Evolutionary conservation across 1,140 invertebrate species (phyloP), one percentile per base, ranked within the genome.

Genomic region (Pseudomyrmex gracilis): DNA sequence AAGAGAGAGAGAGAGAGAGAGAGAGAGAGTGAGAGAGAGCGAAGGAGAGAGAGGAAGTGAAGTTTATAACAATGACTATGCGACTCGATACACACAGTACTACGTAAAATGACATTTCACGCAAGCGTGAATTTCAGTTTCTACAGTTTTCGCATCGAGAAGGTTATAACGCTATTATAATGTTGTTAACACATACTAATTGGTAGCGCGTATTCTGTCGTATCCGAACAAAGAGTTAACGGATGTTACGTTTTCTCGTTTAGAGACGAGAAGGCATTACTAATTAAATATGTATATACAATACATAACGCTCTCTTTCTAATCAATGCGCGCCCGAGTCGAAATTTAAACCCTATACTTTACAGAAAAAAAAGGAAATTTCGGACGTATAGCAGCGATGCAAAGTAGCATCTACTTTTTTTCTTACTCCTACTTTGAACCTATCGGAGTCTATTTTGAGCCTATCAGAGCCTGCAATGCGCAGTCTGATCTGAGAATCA

Each of bases 101-200:
- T 71, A 24, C 53, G 12, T 71, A 71, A 80, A 80, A 80, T 80
- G 53, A 71, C 43, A n/a, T 60, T 43, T 80, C 55, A 71, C 8
- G 66, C 64, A 80, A 78, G 53, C 64, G 45, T 80, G 76, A 80
- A 80, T 71, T 80, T 71, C 43, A 55, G 53, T 70, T 71, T 71
- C 76, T 71, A 71, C 24, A 58, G 53, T 22, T 71, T 58, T 60
- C 20, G 22, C 53, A 71, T 80, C 68, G 22, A 58, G 22, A 20
- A 9, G 5, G 76, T 13, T 34, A 66, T 17, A 80, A 85, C 20
- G 60, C 20, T 24, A 15, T 9, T 24, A 15, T 9, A 5, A 47
- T 24, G 51, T 70, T 51, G 45, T 78, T 13, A 58, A 47, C 20
- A 34, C 12, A 45, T 15, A 20, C 17, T 78, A 78, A 78, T 78